A percentile compares a stretch with the other conserved stretches of the same genome.
Conservation (phyloP, 2,888 invertebrate genomes). For the Mesorhabditis belari region DNA sequence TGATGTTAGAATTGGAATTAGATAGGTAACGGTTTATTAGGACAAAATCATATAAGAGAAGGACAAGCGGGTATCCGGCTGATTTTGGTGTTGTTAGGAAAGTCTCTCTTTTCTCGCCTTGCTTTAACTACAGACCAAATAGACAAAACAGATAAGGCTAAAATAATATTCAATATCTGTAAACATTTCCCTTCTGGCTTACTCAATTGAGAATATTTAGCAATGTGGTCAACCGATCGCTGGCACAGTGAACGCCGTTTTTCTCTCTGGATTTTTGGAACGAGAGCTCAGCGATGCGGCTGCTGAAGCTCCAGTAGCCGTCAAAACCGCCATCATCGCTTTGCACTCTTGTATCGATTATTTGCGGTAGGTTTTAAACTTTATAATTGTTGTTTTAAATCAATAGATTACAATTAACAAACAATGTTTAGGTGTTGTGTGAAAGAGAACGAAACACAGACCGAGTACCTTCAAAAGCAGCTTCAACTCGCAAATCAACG, state of each 20-base stretch:
- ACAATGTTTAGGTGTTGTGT: constrained; percentile 17
- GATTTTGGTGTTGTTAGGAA: no score
- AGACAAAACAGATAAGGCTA: no score
- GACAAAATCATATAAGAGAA: no score
- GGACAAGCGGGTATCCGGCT: no score
- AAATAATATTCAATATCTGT: no score
- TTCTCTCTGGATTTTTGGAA: constrained; percentile 30
- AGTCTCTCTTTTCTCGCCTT: no score
- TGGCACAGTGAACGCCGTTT: constrained; percentile 23
- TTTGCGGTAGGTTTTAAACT: constrained; percentile 15
- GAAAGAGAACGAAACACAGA: constrained; percentile 22
- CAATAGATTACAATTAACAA: background rate
- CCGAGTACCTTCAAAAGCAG: constrained; percentile 34
- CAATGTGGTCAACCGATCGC: constrained; percentile 22
- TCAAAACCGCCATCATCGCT: constrained; percentile 29
- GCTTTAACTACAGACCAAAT: no score
- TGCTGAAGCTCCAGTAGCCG: constrained; percentile 23
- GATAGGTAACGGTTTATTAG: no score
- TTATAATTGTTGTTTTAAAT: background rate
- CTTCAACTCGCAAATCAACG: constrained; percentile 36
- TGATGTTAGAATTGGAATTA: no score
- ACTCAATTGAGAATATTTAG: no score
- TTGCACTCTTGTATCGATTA: constrained; percentile 30
- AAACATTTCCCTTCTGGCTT: no score
- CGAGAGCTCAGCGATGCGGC: constrained; percentile 21